A percentile compares a stretch with the other conserved stretches of the same genome.
Conservation (phyloP, 2,888 invertebrate species). For the Ischnura elegans region DNA sequence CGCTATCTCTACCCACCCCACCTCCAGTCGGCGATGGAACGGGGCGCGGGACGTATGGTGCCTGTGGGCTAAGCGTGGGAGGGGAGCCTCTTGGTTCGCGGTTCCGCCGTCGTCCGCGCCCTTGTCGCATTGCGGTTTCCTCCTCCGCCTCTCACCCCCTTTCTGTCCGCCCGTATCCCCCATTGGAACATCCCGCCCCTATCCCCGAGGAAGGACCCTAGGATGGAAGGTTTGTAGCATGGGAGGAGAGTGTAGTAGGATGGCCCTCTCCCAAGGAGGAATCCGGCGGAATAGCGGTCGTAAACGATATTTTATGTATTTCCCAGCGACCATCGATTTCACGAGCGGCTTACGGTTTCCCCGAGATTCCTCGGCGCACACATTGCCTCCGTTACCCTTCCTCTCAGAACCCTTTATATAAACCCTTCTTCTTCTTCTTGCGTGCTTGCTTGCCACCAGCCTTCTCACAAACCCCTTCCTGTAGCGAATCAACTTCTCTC, state of each 20-base stretch:
- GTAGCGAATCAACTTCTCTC: too few species aligned
- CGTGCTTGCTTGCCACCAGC: not conserved
- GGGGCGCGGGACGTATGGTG: not conserved
- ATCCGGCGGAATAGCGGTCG: conserved; percentile 56
- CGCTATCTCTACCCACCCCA: not conserved
- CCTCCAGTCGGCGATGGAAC: not conserved
- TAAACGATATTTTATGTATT: conserved; percentile 67
- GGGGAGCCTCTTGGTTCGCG: not conserved
- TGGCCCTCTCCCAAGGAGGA: not conserved
- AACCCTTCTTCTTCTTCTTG: not conserved
- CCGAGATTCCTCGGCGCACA: conserved; percentile 40
- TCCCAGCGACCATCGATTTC: conserved; percentile 63
- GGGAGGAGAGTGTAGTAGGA: not conserved
- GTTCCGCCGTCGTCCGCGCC: conserved; percentile 46
- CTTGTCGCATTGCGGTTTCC: conserved; percentile 62
- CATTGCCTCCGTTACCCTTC: too few species aligned
- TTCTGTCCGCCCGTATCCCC: not conserved
- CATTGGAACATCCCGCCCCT: too few species aligned
- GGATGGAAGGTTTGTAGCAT: too few species aligned
- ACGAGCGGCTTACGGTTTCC: conserved; percentile 58
- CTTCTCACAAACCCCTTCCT: not conserved
- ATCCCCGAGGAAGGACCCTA: not conserved
- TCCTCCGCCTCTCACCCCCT: not conserved
- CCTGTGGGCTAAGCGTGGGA: not conserved
- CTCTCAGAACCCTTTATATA: not conserved